Evolutionary conservation across 2,888 invertebrate species (phyloP).

Genomic region (Colostygia pectinataria): DNA sequence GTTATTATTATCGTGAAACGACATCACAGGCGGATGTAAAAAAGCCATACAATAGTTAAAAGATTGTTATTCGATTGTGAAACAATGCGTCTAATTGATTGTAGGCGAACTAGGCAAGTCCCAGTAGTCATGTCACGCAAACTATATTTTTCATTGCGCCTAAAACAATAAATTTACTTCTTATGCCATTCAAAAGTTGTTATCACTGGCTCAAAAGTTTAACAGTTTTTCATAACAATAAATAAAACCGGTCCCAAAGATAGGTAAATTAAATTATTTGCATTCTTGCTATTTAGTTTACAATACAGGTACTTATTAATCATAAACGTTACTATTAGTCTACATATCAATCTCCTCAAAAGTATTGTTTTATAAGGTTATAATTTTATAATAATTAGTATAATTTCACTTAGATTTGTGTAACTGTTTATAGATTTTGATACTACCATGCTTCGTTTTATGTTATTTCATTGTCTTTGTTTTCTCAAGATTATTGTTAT

Average conservation of each 20-base stretch:
- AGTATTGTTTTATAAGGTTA: conserved; percentile 3
- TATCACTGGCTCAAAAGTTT: conserved; percentile 12
- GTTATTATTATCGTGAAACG: conserved; percentile 28
- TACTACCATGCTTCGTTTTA: conserved; percentile 24
- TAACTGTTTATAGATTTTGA: conserved; percentile 17
- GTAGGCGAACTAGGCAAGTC: conserved; percentile 44
- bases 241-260: no score
- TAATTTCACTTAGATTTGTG: no score
- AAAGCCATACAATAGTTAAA: conserved; percentile 54
- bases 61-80: conserved; percentile 52
- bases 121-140: conserved; percentile 30
- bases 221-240: no score
- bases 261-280: no score
- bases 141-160: conserved; percentile 21
- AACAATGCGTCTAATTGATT: conserved; percentile 71
- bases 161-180: conserved; percentile 5
- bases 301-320: no score
- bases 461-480: conserved; percentile 9
- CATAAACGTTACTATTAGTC: no score
- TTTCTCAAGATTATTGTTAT: conserved; percentile 22
- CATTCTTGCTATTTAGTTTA: conserved; percentile 19
- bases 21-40: conserved; percentile 34
- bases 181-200: not conserved
- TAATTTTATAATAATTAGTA: not conserved
- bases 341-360: conserved; percentile 2